A percentile compares a stretch with the other conserved stretches of the same genome.
These are phyloP conservation scores for Gastrophryne carolinensis DNA, from an alignment of 2,797 vertebrate species.

Conservation along the genomic window DNA sequence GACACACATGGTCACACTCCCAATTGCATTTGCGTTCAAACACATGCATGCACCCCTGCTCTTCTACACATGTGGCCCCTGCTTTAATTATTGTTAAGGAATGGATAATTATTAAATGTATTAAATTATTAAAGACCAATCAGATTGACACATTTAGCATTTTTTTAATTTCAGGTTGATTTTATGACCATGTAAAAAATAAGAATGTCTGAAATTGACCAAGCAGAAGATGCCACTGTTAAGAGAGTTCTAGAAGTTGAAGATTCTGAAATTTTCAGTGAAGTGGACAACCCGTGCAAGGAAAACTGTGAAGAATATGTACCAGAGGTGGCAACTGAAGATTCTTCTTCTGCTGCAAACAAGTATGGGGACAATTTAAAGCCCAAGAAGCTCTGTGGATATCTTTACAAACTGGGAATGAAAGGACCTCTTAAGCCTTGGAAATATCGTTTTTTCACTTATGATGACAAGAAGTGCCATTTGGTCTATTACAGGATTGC, in stretches of 20 bases:
- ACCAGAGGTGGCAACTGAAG: slow-evolving; percentile 1
- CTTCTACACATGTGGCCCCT: too few relatives aligned
- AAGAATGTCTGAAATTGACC: background rate
- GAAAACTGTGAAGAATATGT: background rate
- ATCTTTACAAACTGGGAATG: slow-evolving; percentile 82
- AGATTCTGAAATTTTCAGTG: background rate
- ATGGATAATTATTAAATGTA: too few relatives aligned
- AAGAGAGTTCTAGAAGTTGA: background rate
- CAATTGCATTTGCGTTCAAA: too few relatives aligned
- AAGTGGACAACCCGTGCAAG: background rate
- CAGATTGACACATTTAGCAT: background rate
- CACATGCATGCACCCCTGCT: too few relatives aligned
- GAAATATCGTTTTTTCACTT: slow-evolving; percentile 93
- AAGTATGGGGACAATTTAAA: slow-evolving; percentile 43
- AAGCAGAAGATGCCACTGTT: background rate
- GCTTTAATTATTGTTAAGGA: too few relatives aligned
- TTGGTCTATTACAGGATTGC: slow-evolving; percentile 87
- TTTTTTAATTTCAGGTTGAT: background rate
- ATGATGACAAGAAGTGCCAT: slow-evolving; percentile 81
- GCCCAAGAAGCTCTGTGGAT: slow-evolving; percentile 83
- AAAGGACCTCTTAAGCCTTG: slow-evolving; percentile 84
- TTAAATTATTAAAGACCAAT: background rate
- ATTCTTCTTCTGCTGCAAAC: slow-evolving; percentile 4
- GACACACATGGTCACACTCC: too few relatives aligned
- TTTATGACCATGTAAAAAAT: background rate